Base-by-base conservation (phyloP, 2,113 vertebrate species). In the Rallus limicola region DNA sequence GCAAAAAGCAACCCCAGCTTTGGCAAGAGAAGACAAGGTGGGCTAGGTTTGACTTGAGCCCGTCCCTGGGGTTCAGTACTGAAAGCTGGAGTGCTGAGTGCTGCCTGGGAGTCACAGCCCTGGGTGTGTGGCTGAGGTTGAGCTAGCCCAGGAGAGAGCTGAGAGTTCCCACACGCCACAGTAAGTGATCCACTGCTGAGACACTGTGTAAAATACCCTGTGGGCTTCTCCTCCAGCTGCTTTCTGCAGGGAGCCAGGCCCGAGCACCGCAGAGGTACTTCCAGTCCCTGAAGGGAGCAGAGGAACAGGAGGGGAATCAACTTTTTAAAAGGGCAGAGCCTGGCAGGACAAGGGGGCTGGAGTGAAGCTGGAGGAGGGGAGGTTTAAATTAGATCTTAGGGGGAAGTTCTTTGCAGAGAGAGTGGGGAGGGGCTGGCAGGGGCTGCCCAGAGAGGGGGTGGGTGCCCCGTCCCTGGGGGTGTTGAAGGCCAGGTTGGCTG, bases 81-180 rank as follows among this genome's bases (percentile, higher is more conserved):
- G 8, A 25, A 56, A 46, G n/a, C 68, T 1, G 0, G 14, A 20
- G 33, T 4, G 6, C 46, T 0, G 12, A 42, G 55, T 4, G 1
- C 38, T 6, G 26, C 0, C 3, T 19, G 28, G 76, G 62, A 31
- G 40, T 40, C 69, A 26, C 46, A 48, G 63, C 38, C 53, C 62
- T 7, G 26, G 21, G 3, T 5, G 55, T 38, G 62, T 55, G 15
- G 44, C 52, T 53, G 74, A 44, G 25, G 38, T 3, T 21, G 44
- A 29, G 59, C 34, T 84, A 14, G 7, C 15, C 3, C 1, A 48
- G 40, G 31, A 58, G 40, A 62, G 56, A 56, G 63, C 46, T 6
- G 70, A 11, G 33, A 31, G 62, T 0, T 19, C 63, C 33, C 21
- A 1, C 10, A 20, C 17, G 1, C 29, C 0, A 5, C 36, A 25